A percentile compares a stretch with the other conserved stretches of the same genome.
Evolutionary conservation across 2,113 vertebrate species (phyloP).

Genomic region (Rhea pennata): DNA sequence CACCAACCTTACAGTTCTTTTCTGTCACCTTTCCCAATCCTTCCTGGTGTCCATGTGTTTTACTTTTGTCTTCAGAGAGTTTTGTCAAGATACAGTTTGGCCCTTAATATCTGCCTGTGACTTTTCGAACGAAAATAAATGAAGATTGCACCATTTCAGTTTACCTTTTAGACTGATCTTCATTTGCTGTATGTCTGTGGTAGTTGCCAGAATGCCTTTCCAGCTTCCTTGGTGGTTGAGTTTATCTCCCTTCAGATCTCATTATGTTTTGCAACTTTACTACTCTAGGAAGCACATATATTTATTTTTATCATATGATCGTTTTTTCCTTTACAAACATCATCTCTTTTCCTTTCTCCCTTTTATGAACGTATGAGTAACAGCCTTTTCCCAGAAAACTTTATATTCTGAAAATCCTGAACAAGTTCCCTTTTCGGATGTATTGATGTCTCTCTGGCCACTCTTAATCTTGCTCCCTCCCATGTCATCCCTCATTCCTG

Average conservation of each 20-base stretch:
- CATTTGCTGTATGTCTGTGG: constrained; percentile 1
- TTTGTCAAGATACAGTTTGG: not conserved
- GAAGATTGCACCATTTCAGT: not conserved
- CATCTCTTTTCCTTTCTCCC: not conserved
- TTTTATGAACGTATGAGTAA: not conserved
- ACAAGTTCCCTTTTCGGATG: not conserved
- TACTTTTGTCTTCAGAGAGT: not conserved
- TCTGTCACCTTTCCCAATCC: not conserved
- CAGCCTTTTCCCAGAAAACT: not conserved
- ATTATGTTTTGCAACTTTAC: constrained; percentile 22
- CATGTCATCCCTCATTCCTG: not conserved
- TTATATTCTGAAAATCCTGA: not conserved
- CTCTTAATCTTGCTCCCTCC: not conserved
- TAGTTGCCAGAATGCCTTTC: constrained; percentile 44
- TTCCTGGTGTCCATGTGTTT: not conserved
- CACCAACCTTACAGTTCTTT: not conserved
- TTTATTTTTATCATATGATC: not conserved
- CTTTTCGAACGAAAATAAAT: not conserved
- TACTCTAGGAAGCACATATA: not conserved
- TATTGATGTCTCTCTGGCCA: not conserved
- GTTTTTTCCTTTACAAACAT: not conserved
- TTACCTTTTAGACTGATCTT: constrained; percentile 26
- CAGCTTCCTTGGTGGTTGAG: not conserved
- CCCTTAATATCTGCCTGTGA: not conserved
- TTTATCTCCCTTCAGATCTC: constrained; percentile 52